These are phyloP conservation scores for Perccottus glenii DNA, from an alignment of 2,113 vertebrate species.

Conservation along the genomic window DNA sequence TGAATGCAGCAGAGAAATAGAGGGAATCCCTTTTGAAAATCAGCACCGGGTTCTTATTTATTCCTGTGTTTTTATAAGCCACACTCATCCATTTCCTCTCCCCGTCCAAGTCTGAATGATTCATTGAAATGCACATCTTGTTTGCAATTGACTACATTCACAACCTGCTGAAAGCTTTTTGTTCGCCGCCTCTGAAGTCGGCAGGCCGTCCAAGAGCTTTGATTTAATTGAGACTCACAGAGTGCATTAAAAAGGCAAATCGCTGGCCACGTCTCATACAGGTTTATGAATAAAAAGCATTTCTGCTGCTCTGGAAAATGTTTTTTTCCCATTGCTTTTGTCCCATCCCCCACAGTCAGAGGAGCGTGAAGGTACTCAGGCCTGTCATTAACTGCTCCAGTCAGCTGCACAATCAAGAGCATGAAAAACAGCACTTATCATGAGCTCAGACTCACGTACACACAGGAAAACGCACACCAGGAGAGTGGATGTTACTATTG, in stretches of 20 bases:
- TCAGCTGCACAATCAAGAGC: slow-evolving; percentile 73
- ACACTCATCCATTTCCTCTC: slow-evolving; percentile 62
- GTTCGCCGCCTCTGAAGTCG: slow-evolving; percentile 65
- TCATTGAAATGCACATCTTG: slow-evolving; percentile 82
- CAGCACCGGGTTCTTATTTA: slow-evolving; percentile 40
- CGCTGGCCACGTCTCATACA: slow-evolving; percentile 42
- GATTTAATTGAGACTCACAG: slow-evolving; percentile 70
- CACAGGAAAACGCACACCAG: slow-evolving; percentile 33
- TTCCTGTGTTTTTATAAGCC: slow-evolving; percentile 66
- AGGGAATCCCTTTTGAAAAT: slow-evolving; percentile 54
- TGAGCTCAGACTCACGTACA: slow-evolving; percentile 48
- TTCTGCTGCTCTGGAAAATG: slow-evolving; percentile 57
- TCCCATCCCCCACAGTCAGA: slow-evolving; percentile 39
- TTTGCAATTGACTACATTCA: slow-evolving; percentile 75
- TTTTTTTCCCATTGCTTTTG: slow-evolving; percentile 12
- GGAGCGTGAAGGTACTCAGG: slow-evolving; percentile 57
- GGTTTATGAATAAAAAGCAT: slow-evolving; percentile 69
- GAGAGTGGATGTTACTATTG: slow-evolving; percentile 70
- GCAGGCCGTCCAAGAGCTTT: slow-evolving; percentile 57
- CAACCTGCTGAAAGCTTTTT: slow-evolving; percentile 78
- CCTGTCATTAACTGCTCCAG: slow-evolving; percentile 77
- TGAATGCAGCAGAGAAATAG: not conserved
- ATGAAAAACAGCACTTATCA: slow-evolving; percentile 65
- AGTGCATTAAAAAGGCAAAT: slow-evolving; percentile 57
- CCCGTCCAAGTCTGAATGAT: slow-evolving; percentile 62